phyloP scores from a whole-genome alignment of 2,888 invertebrate species.

The Agrochola lota region DNA sequence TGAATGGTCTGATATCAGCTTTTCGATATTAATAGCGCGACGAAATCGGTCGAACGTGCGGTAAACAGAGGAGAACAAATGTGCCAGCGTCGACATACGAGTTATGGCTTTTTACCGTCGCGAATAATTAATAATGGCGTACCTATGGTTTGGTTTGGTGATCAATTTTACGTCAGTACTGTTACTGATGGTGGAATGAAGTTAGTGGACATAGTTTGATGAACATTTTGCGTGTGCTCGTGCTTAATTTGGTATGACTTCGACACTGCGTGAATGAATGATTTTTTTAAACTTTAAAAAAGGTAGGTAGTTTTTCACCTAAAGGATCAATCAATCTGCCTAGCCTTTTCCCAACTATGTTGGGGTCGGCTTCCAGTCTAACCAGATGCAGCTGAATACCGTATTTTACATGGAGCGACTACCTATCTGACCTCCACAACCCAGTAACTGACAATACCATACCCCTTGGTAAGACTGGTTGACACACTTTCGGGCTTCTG shows the following conservation, averaged over 20 bases:
- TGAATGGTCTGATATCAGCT: not conserved
- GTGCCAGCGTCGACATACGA: constrained; percentile 13
- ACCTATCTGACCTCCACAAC: too few relatives aligned
- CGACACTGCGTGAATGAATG: not conserved
- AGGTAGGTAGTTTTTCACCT: not conserved
- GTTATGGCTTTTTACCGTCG: constrained; percentile 46
- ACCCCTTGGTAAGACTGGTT: too few relatives aligned
- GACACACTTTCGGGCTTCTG: too few relatives aligned
- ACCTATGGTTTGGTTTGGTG: not conserved
- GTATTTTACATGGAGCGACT: too few relatives aligned
- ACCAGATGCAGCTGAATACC: too few relatives aligned
- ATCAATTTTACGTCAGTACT: constrained; percentile 35
- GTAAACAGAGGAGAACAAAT: constrained; percentile 56
- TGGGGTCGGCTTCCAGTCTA: too few relatives aligned
- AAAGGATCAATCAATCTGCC: too few relatives aligned
- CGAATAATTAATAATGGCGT: constrained; percentile 39
- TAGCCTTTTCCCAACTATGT: too few relatives aligned
- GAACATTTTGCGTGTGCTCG: not conserved
- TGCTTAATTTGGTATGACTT: not conserved
- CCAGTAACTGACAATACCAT: too few relatives aligned
- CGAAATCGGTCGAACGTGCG: constrained; percentile 15
- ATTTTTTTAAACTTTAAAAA: not conserved
- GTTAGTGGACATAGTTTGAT: not conserved
- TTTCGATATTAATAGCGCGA: not conserved
- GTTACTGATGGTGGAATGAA: not conserved